phyloP scores from a whole-genome alignment of 2,797 vertebrate species.

The Kryptolebias ocellatus region DNA sequence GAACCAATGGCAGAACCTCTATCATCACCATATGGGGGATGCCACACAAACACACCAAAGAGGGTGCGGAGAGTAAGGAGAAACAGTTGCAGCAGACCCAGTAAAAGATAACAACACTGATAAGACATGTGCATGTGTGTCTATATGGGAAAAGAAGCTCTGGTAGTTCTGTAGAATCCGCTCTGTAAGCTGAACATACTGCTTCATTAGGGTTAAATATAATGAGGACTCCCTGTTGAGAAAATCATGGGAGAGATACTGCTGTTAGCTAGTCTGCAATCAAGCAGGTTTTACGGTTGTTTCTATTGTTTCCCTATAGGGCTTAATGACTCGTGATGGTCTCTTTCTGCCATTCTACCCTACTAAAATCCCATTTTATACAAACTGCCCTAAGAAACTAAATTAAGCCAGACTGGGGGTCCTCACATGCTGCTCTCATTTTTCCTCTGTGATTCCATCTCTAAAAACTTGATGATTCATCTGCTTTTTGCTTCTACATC shows the following conservation, averaged over 20 bases:
- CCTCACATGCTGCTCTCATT: constrained; percentile 18
- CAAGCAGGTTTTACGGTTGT: constrained; percentile 56
- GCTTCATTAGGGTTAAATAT: constrained; percentile 39
- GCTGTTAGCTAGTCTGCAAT: constrained; percentile 57
- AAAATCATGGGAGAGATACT: constrained; percentile 61
- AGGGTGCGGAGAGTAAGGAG: constrained; percentile 13
- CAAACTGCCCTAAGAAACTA: constrained; percentile 38
- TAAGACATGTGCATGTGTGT: constrained; percentile 20
- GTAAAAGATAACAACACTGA: constrained; percentile 39
- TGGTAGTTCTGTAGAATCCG: constrained; percentile 34
- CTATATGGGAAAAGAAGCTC: constrained; percentile 34
- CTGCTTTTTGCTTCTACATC: constrained; percentile 18
- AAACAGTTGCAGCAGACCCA: constrained; percentile 24
- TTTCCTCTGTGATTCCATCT: constrained; percentile 12
- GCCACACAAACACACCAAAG: constrained; percentile 60
- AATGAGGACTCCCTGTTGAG: constrained; percentile 57
- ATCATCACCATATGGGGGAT: constrained; percentile 63
- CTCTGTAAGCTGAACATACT: constrained; percentile 24
- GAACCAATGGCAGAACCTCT: constrained; percentile 64
- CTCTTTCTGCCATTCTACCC: constrained; percentile 37
- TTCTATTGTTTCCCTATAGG: constrained; percentile 56
- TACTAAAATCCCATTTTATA: constrained; percentile 39
- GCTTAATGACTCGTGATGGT: constrained; percentile 54
- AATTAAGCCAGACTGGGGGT: constrained; percentile 32
- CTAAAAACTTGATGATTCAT: constrained; percentile 15